Evolutionary conservation across 2,888 invertebrate genomes (phyloP), one percentile per base, ranked within the genome.

Genomic region (Litoditis marina): DNA sequence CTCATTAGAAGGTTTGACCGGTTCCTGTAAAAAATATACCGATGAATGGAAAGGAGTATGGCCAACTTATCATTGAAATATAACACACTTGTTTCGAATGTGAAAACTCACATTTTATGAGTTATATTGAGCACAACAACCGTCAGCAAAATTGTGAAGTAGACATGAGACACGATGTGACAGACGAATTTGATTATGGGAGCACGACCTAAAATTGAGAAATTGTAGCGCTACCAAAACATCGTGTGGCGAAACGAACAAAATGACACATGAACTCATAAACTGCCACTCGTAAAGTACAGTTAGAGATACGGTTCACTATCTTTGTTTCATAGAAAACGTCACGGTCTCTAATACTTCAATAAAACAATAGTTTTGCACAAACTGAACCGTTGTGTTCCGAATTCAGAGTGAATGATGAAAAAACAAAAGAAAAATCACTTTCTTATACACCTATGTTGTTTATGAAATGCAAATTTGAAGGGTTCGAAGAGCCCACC

Each of bases 181-280:
- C 95, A 94, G 91, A 96, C 95, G 86, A 98, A 99, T 86, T 98
- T 98, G 83, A 99, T 94, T 83, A 98, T 95, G 63, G 98, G 98
- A 81, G 96, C 92, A 87, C 94, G 92, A 87, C 94, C 92, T 86
- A 55, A 31, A 63, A 50, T 6, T 19, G 42, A 3, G 11, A 25
- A 47, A 31, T 42, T 55, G 8, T 36, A 28, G 47, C n/a, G 13
- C 19, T n/a, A 22, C 27, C 22, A 60, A n/a, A 55, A 27, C 51
- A 13, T n/a, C 47, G 16, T 22, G n/a, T n/a, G n/a, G n/a, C n/a
- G n/a, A n/a, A n/a, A n/a, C n/a, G n/a, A n/a, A n/a, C n/a, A n/a
- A n/a, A n/a, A n/a, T n/a, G n/a, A n/a, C n/a, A n/a, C n/a, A n/a
- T n/a, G n/a, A n/a, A n/a, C n/a, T n/a, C n/a, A n/a, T n/a, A n/a